Conservation (phyloP, 1,140 invertebrate species). For the Cotesia vestalis region DNA sequence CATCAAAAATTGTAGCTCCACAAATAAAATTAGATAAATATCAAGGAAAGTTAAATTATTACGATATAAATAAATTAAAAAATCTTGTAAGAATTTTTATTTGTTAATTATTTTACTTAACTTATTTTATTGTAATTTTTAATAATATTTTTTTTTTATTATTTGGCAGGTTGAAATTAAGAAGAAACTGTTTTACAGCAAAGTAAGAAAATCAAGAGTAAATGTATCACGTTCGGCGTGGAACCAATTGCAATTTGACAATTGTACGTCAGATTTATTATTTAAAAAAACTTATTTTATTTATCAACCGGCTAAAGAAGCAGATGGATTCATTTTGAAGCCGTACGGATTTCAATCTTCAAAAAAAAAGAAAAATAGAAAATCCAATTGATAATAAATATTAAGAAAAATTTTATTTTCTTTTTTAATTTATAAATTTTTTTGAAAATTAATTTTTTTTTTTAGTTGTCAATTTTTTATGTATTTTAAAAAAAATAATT, state of each 20-base stretch:
- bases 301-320: constrained; percentile 53
- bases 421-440: no score
- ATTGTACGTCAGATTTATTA: constrained; percentile 48
- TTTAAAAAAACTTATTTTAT: constrained; percentile 58
- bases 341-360: constrained; percentile 32
- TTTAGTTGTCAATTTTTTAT: no score
- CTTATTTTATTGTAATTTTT: constrained; percentile 24
- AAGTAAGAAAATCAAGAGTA: constrained; percentile 48
- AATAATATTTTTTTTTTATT: constrained; percentile 18
- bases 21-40: constrained; percentile 5
- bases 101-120: constrained; percentile 16
- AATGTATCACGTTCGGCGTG: constrained; percentile 39
- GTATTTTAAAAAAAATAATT: no score
- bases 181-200: constrained; percentile 46
- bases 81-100: neutral
- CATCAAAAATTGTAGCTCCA: neutral
- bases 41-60: neutral
- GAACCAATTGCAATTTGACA: constrained; percentile 45
- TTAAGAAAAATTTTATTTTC: no score
- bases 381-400: neutral
- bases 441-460: no score
- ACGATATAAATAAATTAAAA: neutral
- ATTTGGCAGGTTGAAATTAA: constrained; percentile 45
- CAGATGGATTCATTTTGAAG: constrained; percentile 47
- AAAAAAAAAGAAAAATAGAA: constrained; percentile 18